Evolutionary conservation across 2,113 vertebrate species (phyloP).

Genomic region (Heloderma charlesbogerti): DNA sequence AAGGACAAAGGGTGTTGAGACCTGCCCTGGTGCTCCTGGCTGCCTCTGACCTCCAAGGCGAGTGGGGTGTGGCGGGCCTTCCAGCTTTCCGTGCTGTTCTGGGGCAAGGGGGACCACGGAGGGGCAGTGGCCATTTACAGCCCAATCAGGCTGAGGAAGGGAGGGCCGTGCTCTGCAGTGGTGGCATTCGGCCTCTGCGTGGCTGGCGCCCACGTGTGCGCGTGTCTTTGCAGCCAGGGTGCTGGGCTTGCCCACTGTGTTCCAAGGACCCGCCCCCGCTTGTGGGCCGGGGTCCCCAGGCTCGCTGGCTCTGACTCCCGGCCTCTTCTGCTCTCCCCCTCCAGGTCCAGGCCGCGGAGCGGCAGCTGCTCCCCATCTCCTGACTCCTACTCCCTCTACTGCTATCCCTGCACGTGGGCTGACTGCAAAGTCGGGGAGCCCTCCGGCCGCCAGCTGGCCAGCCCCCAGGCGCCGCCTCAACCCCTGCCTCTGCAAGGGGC

Average conservation of each 20-base stretch:
- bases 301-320: neutral
- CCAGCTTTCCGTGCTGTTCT: neutral
- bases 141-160: neutral
- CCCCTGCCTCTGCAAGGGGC: slow-evolving; percentile 78
- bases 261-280: too few species aligned
- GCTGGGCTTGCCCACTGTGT: neutral
- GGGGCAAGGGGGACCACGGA: neutral
- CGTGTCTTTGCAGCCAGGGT: neutral
- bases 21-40: too few species aligned
- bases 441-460: slow-evolving; percentile 48
- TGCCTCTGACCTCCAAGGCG: too few species aligned
- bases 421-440: slow-evolving; percentile 89
- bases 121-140: neutral
- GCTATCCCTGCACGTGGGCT: slow-evolving; percentile 94
- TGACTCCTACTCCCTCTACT: slow-evolving; percentile 91
- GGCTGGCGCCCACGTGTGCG: too few species aligned
- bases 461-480: slow-evolving; percentile 58
- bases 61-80: neutral
- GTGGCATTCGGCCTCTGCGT: neutral
- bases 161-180: neutral
- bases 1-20: too few species aligned
- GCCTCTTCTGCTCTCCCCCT: neutral
- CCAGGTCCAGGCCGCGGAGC: slow-evolving; percentile 78
- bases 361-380: slow-evolving; percentile 88
- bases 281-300: too few species aligned